These are phyloP conservation scores for Antheraea pernyi DNA, from an alignment of 1,140 invertebrate species.

Conservation along the genomic window DNA sequence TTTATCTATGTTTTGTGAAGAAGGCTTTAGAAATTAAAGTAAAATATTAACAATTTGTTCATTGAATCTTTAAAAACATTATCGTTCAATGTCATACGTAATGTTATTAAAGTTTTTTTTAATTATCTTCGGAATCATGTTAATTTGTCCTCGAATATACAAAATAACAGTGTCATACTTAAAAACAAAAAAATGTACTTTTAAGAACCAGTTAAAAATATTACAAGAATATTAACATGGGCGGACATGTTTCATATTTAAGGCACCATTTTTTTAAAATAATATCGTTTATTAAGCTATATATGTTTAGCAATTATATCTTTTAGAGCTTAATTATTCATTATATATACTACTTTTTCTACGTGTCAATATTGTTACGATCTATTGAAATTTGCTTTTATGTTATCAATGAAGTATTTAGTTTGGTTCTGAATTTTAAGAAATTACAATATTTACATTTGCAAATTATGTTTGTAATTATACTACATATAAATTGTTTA, in stretches of 20 bases:
- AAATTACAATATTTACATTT: too few species aligned
- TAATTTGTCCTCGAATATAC: too few species aligned
- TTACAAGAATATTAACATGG: slow-evolving; percentile 21
- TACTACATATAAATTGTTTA: too few species aligned
- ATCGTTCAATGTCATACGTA: background rate
- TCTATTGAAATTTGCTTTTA: too few species aligned
- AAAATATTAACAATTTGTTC: background rate
- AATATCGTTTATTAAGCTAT: background rate
- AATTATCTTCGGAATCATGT: too few species aligned
- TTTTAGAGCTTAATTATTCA: background rate
- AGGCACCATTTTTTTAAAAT: slow-evolving; percentile 40
- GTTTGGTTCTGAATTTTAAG: too few species aligned
- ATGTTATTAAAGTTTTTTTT: too few species aligned
- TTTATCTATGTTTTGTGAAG: background rate
- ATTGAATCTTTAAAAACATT: background rate
- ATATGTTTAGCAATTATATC: background rate
- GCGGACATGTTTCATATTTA: slow-evolving; percentile 50
- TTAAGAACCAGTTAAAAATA: background rate
- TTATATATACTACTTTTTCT: too few species aligned
- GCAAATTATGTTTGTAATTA: too few species aligned
- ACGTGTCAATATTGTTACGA: too few species aligned
- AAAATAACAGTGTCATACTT: background rate
- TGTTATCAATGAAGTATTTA: too few species aligned
- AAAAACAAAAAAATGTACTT: background rate
- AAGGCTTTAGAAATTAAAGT: background rate